These are phyloP conservation scores for Sinocyclocheilus maitianheensis DNA, from an alignment of 2,113 vertebrate genomes.

Conservation along the genomic window DNA sequence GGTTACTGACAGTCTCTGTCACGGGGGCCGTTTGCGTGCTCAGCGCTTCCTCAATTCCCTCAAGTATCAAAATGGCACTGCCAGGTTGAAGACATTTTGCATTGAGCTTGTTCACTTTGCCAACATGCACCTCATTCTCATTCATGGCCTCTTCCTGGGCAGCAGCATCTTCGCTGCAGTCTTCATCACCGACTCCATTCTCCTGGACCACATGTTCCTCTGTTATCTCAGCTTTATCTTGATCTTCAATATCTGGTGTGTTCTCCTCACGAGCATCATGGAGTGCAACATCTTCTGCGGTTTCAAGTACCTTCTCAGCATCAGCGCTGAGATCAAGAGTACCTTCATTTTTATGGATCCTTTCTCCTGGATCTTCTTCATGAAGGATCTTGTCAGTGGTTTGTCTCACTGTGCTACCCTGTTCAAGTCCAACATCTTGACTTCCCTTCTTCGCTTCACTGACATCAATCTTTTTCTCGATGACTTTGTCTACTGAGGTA, in stretches of 20 bases:
- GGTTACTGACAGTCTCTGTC: background rate
- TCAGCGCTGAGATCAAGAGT: background rate
- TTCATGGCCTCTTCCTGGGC: background rate
- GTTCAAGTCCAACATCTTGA: background rate
- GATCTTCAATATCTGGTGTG: background rate
- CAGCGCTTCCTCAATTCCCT: slow-evolving; percentile 3
- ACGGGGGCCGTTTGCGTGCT: background rate
- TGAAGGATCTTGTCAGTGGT: background rate
- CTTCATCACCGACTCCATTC: slow-evolving; percentile 1
- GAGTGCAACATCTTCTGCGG: background rate
- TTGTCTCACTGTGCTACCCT: background rate
- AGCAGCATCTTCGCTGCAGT: background rate
- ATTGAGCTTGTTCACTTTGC: slow-evolving; percentile 32
- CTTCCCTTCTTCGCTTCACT: background rate
- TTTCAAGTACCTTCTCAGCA: background rate
- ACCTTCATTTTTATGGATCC: background rate
- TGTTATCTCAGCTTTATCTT: slow-evolving; percentile 1
- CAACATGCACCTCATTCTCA: slow-evolving; percentile 1
- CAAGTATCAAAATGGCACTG: slow-evolving; percentile 17
- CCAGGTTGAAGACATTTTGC: background rate
- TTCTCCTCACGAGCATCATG: background rate
- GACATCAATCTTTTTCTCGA: background rate
- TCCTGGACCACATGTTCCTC: background rate
- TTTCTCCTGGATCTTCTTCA: background rate
- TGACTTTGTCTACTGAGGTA: background rate